A percentile compares a stretch with the other conserved stretches of the same genome.
Evolutionary conservation across 2,113 vertebrate genomes (phyloP).

Genomic region (Montifringilla adamsi): DNA sequence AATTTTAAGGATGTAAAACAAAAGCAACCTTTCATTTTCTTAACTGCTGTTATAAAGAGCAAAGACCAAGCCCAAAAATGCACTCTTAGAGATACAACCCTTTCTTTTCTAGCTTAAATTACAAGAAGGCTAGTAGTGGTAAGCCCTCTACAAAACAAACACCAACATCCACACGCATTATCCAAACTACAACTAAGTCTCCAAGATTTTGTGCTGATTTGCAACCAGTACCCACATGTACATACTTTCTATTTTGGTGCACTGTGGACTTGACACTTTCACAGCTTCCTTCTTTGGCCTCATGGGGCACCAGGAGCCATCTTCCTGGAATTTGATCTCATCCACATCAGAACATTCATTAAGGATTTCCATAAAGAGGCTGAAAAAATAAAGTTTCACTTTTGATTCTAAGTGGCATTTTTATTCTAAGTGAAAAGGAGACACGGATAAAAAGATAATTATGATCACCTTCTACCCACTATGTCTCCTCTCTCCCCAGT

Average conservation of each 20-base stretch:
- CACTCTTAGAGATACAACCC: background rate
- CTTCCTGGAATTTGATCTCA: constrained; percentile 97
- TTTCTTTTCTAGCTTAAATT: background rate
- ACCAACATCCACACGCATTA: background rate
- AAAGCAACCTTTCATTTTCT: background rate
- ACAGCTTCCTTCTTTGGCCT: constrained; percentile 92
- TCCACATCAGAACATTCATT: constrained; percentile 94
- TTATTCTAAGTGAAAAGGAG: background rate
- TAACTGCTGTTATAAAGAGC: background rate
- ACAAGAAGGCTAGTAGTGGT: background rate
- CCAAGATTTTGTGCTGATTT: background rate
- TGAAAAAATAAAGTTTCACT: constrained; percentile 58
- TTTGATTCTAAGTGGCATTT: background rate
- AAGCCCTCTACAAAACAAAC: background rate
- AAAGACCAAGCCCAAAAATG: background rate
- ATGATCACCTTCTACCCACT: background rate
- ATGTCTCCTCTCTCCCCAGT: background rate
- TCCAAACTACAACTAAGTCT: background rate
- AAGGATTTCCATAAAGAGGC: constrained; percentile 96
- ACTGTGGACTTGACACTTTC: constrained; percentile 82
- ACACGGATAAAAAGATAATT: background rate
- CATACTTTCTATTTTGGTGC: constrained; percentile 88
- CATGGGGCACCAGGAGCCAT: constrained; percentile 97
- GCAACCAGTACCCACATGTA: background rate
- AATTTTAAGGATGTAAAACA: background rate